Conservation (phyloP, 2,113 vertebrate species). For the Plestiodon gilberti region DNA sequence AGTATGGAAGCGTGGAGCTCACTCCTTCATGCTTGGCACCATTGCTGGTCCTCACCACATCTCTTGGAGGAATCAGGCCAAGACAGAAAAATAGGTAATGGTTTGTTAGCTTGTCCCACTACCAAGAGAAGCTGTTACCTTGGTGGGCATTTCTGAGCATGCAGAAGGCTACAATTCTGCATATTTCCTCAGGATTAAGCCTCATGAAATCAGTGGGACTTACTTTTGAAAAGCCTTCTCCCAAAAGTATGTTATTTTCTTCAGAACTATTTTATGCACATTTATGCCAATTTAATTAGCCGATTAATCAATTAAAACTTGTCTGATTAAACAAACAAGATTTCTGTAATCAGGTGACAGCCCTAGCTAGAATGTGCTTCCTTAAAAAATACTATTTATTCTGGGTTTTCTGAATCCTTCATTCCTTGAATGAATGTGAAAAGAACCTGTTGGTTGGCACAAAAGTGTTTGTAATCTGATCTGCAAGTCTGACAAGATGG, state of each 20-base stretch:
- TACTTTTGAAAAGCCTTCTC: too few relatives aligned
- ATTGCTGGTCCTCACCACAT: not conserved
- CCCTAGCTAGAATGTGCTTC: not conserved
- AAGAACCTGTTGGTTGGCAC: not conserved
- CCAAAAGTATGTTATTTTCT: too few relatives aligned
- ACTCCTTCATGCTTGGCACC: not conserved
- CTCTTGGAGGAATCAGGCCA: not conserved
- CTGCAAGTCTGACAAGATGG: not conserved
- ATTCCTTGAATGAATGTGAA: not conserved
- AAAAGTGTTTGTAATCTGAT: not conserved
- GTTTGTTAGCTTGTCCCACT: not conserved
- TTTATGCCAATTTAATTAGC: too few relatives aligned
- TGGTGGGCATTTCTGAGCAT: not conserved
- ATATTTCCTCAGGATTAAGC: too few relatives aligned
- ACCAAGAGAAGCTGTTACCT: not conserved
- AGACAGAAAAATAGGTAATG: not conserved
- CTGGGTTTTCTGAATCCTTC: not conserved
- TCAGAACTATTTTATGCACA: too few relatives aligned
- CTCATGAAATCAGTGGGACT: too few relatives aligned
- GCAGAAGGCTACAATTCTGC: too few relatives aligned
- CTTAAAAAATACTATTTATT: not conserved
- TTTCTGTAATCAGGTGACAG: too few relatives aligned
- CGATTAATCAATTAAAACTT: too few relatives aligned
- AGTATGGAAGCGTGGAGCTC: not conserved
- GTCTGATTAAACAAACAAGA: too few relatives aligned